phyloP scores from a whole-genome alignment of 2,113 vertebrate species.

The Petaurus breviceps region DNA sequence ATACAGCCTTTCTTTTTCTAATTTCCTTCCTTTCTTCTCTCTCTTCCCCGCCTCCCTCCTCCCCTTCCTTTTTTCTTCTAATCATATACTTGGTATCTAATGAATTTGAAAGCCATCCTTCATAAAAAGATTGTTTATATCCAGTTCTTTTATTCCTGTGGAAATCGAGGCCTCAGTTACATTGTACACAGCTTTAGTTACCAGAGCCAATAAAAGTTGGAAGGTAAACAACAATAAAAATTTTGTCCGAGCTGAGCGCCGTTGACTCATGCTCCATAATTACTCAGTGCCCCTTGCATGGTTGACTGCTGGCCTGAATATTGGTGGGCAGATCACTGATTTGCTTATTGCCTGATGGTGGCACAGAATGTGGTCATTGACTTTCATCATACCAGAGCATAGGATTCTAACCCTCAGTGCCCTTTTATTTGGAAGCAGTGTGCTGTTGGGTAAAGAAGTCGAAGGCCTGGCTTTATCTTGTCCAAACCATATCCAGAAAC shows the following conservation, averaged over 20 bases:
- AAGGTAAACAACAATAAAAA: slow-evolving; percentile 76
- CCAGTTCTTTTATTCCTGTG: slow-evolving; percentile 45
- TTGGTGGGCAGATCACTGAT: slow-evolving; percentile 62
- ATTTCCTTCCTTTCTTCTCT: background rate
- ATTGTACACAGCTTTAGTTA: slow-evolving; percentile 78
- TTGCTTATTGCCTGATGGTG: slow-evolving; percentile 13
- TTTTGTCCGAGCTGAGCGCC: slow-evolving; percentile 47
- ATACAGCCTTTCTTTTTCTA: background rate
- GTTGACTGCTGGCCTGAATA: slow-evolving; percentile 69
- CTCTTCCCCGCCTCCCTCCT: background rate
- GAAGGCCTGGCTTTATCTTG: background rate
- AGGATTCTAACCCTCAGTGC: background rate
- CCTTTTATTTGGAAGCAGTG: background rate
- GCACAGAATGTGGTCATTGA: background rate
- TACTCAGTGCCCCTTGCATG: slow-evolving; percentile 70
- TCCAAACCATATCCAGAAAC: background rate
- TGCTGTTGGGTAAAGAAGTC: background rate
- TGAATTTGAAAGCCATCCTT: background rate
- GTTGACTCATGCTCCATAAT: slow-evolving; percentile 76
- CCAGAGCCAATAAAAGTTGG: slow-evolving; percentile 67
- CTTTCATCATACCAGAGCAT: background rate
- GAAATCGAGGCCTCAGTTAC: slow-evolving; percentile 53
- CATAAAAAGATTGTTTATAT: background rate
- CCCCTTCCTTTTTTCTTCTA: background rate
- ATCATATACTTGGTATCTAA: background rate